Base-by-base conservation (phyloP, 1,140 invertebrate genomes). In the Doryteuthis pealeii region DNA sequence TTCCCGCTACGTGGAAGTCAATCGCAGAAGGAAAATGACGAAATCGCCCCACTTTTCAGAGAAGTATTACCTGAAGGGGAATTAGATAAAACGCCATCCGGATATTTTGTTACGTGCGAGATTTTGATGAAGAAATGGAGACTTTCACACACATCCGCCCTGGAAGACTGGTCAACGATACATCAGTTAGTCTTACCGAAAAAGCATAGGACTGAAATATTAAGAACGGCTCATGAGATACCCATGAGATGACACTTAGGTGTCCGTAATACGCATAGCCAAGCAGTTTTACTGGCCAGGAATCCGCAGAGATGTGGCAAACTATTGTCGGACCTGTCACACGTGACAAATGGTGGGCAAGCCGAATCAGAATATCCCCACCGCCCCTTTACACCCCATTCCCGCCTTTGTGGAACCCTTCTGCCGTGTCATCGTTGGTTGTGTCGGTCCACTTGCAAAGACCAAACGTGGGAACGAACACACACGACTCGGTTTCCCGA, bases 401-500 rank as follows among this genome's bases (percentile, higher is more conserved):
- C 26, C 68, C 15, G 35, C 76, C 22, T 73, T 76, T 76, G 68
- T 49, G 40, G 72, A 79, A 40, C 35, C 35, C 35, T 40, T 40
- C 10, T 40, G 35, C 10, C 10, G 35, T 10, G 10, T 40, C 10
- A 40, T 40, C 3, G 10, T 40, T 10, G 35, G 10, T 40, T 40
- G 35, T 10, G 35, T 40, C 3, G 35, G 35, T 10, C 35, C 35
- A 40, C 35, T 40, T 10, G 4, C 35, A 3, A 40, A 40, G 10
- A 40, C 35, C 3, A 40, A 10, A 40, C 68, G 43, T 32, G 71
- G 76, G 12, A 80, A 78, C 76, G 0, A 74, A n/a, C 77, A 77
- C 67, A 35, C 78, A 18, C 73, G 1, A 79, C 75, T 14, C 15
- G 72, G 10, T 40, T 40, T 40, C 35, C 35, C 4, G 35, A 5